Conservation (phyloP, 1,140 invertebrate species). For the Araneus ventricosus region DNA sequence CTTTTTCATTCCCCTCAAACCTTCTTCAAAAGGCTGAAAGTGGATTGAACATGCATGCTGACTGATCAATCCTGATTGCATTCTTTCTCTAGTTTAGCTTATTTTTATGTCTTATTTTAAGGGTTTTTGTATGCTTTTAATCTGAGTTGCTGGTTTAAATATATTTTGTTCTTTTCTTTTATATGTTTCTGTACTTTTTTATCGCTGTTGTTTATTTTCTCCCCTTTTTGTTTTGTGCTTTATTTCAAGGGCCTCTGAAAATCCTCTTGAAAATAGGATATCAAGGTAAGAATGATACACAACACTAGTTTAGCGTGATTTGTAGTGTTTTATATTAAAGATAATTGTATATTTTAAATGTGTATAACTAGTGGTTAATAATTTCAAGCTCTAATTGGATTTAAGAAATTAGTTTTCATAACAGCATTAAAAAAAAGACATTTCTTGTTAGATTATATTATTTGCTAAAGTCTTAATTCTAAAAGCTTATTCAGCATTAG, state of each 20-base stretch:
- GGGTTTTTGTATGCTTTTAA: conserved; percentile 45
- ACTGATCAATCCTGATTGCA: conserved; percentile 20
- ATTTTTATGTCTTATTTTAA: conserved; percentile 4
- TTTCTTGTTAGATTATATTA: too few relatives aligned
- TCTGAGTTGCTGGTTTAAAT: conserved; percentile 68
- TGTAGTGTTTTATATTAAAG: background rate
- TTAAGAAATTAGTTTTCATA: too few relatives aligned
- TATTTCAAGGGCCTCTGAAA: conserved; percentile 74
- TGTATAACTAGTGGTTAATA: too few relatives aligned
- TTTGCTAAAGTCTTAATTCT: too few relatives aligned
- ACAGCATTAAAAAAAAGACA: too few relatives aligned
- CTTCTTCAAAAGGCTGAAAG: background rate
- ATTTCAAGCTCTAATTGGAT: too few relatives aligned
- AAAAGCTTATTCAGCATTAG: too few relatives aligned
- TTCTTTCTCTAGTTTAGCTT: conserved; percentile 5
- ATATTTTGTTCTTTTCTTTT: conserved; percentile 69
- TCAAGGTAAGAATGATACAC: conserved; percentile 64
- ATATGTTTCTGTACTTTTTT: conserved; percentile 71
- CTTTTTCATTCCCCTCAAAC: background rate
- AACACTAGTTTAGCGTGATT: conserved; percentile 23
- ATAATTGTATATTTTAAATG: too few relatives aligned
- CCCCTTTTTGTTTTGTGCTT: conserved; percentile 74
- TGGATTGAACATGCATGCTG: conserved; percentile 10
- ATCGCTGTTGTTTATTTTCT: conserved; percentile 74
- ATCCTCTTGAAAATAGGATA: conserved; percentile 73